Base-by-base conservation (phyloP, 2,888 invertebrate genomes). In the Brachyptera risi region DNA sequence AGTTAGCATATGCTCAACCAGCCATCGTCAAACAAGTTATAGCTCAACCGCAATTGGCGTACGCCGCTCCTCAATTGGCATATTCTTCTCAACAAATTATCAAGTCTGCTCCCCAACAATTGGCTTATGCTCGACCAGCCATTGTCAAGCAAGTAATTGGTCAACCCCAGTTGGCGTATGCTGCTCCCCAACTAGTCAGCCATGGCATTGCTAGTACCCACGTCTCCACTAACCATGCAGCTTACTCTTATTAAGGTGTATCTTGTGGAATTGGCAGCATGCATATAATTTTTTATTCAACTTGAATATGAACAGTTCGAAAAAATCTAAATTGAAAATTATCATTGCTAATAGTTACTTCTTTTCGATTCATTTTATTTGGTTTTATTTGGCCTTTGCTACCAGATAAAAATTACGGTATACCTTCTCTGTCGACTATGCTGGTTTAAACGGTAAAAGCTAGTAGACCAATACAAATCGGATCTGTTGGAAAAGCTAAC, bases 151-250 rank as follows among this genome's bases (percentile, higher is more conserved):
- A 44, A 21, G 44, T 44, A 9, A 19, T 44, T 21, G 44, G 19
- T 21, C 44, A 44, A 19, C 47, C 47, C 21, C 47, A 47, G n/a
- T 23, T 4, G 3, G n/a, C 24, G 21, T n/a, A 21, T 3, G 24
- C 47, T 13, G 47, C 47, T n/a, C 47, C 47, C 4, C 42, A 42
- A n/a, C n/a, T n/a, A n/a, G 31, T 31, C 31, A 11, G 5, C 7
- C 31, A 31, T 11, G 21, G n/a, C n/a, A 13, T 47, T 2, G 19
- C 24, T 1, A 13, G 11, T 3, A 11, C 47, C 13, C 47, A 47
- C 21, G 47, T 47, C 4, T 21, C 24, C 47, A 47, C 47, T 24
- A 47, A 47, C 47, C 47, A 47, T n/a, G 47, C 47, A 9, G 24
- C 47, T 24, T 47, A 47, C 47, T 17, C 7, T 1, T 47, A 24